Evolutionary conservation across 2,797 vertebrate species (phyloP), one percentile per base, ranked within the genome.

Genomic region (Sciurus vulgaris): DNA sequence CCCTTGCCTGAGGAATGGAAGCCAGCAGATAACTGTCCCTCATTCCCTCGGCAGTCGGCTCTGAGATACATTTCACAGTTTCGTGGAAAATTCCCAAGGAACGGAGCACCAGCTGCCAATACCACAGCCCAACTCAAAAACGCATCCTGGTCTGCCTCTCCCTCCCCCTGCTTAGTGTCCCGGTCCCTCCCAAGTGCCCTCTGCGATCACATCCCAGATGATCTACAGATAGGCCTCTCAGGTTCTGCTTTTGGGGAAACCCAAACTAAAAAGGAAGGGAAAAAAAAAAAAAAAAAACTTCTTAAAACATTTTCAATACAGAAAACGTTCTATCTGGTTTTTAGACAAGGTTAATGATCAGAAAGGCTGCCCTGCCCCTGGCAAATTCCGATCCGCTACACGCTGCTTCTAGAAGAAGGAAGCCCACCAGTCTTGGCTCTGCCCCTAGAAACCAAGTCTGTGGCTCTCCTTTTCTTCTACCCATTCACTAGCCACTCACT

Each of bases 21-120:
- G 22, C 8, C 44, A 1, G 14, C 3, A 26, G 67, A 49, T 20
- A 22, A 61, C 38, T 0, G n/a, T 30, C 56, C 11, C 14, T 63
- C 44, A 12, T 65, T 69, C 35, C 5, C 4, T 12, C 83, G 65
- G 17, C 22, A 30, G 69, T 63, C 54, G 49, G 67, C 30, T 38
- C 90, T 41, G 13, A 76, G 59, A 38, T 1, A 2, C 38, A 49
- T 2, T 33, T 81, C n/a, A 1, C 1, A 14, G 20, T 44, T 38
- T 41, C 56, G 76, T 76, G 0, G 35, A 28, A 76, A 38, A 38
- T 70, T 4, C 24, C 72, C 69, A 20, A 0, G 15, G 56, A 76
- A 28, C 3, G 13, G 38, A 72, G 20, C 15, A 2, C 12, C 6
- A 7, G 20, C 1, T 1, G 3, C 12, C 24, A 8, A 7, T 0